Percentiles rank a stretch among this genome's conserved stretches.
Evolutionary conservation across 1,140 invertebrate genomes (phyloP).

Genomic region (Calephelis nemesis): DNA sequence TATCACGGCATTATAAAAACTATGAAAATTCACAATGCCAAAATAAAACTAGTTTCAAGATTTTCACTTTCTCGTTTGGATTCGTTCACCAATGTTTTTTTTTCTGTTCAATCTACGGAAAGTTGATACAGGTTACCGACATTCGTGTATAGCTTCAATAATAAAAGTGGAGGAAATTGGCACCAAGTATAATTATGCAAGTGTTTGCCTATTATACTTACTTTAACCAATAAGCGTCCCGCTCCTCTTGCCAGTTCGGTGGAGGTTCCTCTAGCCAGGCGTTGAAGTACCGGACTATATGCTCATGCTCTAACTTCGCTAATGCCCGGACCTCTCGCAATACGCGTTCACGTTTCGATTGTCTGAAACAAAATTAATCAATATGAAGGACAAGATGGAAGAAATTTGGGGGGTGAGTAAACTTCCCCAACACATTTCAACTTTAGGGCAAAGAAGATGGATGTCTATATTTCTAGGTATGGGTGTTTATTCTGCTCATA

Average conservation of each 20-base stretch:
- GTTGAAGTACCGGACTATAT: slow-evolving; percentile 97
- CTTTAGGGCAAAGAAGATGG: background rate
- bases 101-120: too few relatives aligned
- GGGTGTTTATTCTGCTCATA: background rate
- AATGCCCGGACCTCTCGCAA: slow-evolving; percentile 96
- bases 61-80: too few relatives aligned
- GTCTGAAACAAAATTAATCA: slow-evolving; percentile 65
- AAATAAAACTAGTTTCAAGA: too few relatives aligned
- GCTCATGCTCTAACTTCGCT: slow-evolving; percentile 95
- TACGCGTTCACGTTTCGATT: slow-evolving; percentile 90
- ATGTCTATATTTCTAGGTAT: too few relatives aligned
- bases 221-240: slow-evolving; percentile 84
- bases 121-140: too few relatives aligned
- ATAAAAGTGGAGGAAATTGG: too few relatives aligned
- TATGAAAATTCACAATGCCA: too few relatives aligned
- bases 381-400: background rate
- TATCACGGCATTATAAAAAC: too few relatives aligned
- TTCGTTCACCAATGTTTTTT: too few relatives aligned
- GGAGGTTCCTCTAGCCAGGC: slow-evolving; percentile 96
- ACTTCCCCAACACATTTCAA: too few relatives aligned
- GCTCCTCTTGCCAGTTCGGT: slow-evolving; percentile 89
- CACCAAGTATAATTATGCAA: background rate
- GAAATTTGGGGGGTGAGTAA: too few relatives aligned
- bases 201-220: slow-evolving; percentile 21
- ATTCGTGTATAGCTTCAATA: too few relatives aligned